A percentile compares a stretch with the other conserved stretches of the same genome.
These are phyloP conservation scores for Anoplopoma fimbria DNA, from an alignment of 2,113 vertebrate species.

Conservation along the genomic window DNA sequence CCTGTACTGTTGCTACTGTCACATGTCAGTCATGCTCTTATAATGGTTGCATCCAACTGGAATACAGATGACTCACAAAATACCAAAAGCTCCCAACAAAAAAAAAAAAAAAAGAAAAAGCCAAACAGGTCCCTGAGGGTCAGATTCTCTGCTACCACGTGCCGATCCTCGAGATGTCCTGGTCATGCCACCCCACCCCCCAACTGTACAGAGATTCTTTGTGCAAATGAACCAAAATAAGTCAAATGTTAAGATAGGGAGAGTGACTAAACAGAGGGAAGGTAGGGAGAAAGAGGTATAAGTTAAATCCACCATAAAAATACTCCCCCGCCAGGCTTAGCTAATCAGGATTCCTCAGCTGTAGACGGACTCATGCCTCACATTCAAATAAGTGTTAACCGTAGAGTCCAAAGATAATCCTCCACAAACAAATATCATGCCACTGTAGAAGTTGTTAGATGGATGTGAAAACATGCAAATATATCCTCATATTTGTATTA, in stretches of 20 bases:
- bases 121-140: constrained; percentile 37
- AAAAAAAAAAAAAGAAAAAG: neutral
- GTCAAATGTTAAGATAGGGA: constrained; percentile 22
- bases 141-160: constrained; percentile 47
- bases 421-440: neutral
- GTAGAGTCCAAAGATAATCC: neutral
- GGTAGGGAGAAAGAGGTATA: neutral
- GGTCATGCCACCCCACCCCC: neutral
- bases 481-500: neutral
- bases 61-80: constrained; percentile 8
- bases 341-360: constrained; percentile 25
- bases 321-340: neutral
- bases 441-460: neutral
- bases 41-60: neutral
- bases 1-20: neutral
- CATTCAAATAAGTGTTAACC: constrained; percentile 5
- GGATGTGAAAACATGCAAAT: neutral
- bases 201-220: constrained; percentile 53
- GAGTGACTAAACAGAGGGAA: neutral
- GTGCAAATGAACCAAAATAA: constrained; percentile 53
- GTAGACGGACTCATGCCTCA: constrained; percentile 11
- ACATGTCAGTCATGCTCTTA: constrained; percentile 28
- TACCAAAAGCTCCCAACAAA: neutral
- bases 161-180: constrained; percentile 65
- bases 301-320: neutral